Conservation (phyloP, 1,140 invertebrate genomes). For the Megalonaias nervosa region DNA sequence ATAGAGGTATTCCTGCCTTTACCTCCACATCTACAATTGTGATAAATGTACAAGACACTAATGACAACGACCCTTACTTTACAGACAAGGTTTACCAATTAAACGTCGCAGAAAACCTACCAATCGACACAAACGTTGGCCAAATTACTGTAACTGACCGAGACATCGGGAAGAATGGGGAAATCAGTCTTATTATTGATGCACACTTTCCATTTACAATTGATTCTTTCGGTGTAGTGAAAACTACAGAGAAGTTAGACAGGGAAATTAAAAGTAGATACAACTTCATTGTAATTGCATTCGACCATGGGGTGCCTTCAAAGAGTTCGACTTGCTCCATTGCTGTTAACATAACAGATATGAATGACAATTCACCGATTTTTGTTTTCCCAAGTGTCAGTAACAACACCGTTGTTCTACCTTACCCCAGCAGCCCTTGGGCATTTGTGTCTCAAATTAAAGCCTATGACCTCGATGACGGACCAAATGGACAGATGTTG, state of each 20-base stretch:
- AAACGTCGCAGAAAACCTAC: slow-evolving; percentile 80
- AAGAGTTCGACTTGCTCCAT: slow-evolving; percentile 52
- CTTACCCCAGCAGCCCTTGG: slow-evolving; percentile 37
- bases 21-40: slow-evolving; percentile 54
- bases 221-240: slow-evolving; percentile 73
- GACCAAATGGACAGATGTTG: slow-evolving; percentile 49
- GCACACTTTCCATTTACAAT: slow-evolving; percentile 46
- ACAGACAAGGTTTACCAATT: slow-evolving; percentile 50
- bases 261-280: slow-evolving; percentile 85
- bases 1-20: slow-evolving; percentile 77
- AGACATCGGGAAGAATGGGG: slow-evolving; percentile 88
- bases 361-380: slow-evolving; percentile 94
- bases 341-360: slow-evolving; percentile 75
- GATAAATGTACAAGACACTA: slow-evolving; percentile 81
- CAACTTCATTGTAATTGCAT: slow-evolving; percentile 79
- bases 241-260: slow-evolving; percentile 84
- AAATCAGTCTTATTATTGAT: slow-evolving; percentile 75
- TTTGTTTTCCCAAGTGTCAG: slow-evolving; percentile 54
- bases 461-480: slow-evolving; percentile 56
- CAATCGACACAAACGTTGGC: slow-evolving; percentile 81
- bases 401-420: slow-evolving; percentile 57
- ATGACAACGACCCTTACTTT: slow-evolving; percentile 64
- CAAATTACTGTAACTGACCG: slow-evolving; percentile 90
- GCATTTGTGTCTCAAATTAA: slow-evolving; percentile 47
- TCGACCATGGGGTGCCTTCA: slow-evolving; percentile 80